Base-by-base conservation (phyloP, 2,888 invertebrate genomes). In the Drosophila parthenogenetica region DNA sequence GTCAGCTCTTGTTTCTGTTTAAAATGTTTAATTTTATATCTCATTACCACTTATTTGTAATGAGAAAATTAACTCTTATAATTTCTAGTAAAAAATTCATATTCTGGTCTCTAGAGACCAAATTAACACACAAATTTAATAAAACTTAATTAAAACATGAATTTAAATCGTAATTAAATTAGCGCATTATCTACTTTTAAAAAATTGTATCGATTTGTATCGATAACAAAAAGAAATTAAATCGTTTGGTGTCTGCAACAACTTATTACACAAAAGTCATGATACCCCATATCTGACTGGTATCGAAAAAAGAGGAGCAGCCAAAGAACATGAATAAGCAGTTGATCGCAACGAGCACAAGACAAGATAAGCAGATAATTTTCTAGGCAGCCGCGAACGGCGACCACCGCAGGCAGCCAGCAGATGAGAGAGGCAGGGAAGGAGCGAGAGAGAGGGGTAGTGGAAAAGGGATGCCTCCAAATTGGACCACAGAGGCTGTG, bases 281-380 rank as follows among this genome's bases (percentile, higher is more conserved):
- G 46, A 78, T 75, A 62, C 74, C 60, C 77, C 19, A 2, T 35
- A 17, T 50, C 13, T 49, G 77, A 64, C 35, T 49, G 69, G 76
- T 53, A 76, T 32, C 46, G 32, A 19, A 37, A 69, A 69, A 35
- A 13, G 66, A 67, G 79, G 63, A 76, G 76, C 79, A 73, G 69
- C 69, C 66, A 59, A 80, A 81, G 82, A 90, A 88, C 87, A 89
- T 90, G 90, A 90, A 90, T 89, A 89, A 90, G 86, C 87, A 89
- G 79, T 87, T 87, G 89, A 90, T 87, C 89, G 82, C 78, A 87
- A 77, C 80, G 81, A 79, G 81, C 84, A 80, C 84, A 87, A 80
- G 87, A 90, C 90, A 90, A 90, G 90, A 90, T 90, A 89, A 85
- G 88, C 82, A 83, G 86, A 85, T 89, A 89, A 85, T 81, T 84